Base-by-base conservation (phyloP, 1,140 invertebrate genomes). In the Arion vulgaris region DNA sequence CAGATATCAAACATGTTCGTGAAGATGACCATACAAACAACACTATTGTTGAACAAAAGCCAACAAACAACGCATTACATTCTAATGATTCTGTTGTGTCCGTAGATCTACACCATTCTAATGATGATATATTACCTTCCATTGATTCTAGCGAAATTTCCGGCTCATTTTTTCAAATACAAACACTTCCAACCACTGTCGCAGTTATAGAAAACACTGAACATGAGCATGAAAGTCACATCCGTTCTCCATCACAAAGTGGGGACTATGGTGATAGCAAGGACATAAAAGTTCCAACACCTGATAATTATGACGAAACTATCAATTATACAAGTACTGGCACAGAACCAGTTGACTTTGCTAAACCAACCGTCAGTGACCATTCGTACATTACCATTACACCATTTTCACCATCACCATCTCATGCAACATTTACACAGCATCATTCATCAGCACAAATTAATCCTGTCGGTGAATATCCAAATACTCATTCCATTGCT, bases 281-380 rank as follows among this genome's bases (percentile, higher is more conserved):
- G 51, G 23, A 15, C 28, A 11, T 2, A 11, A 66, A n/a, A 23
- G 7, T 32, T 13, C 15, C 51, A 57, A n/a, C n/a, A 32, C 28
- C 62, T 7, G 62, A 7, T 66, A 11, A 45, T 45, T 7, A 28
- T 32, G 62, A 66, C n/a, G 32, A 32, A 4, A 23, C 15, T 26
- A 19, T 57, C 2, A 9, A 2, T 34, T 66, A 7, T 66, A 66
- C 28, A 66, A 66, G 17, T 5, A 66, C n/a, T 7, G 4, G n/a
- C 62, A 66, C 28, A 66, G n/a, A 66, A 66, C 62, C 62, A 66
- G 62, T 66, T 66, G n/a, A 66, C 62, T 32, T 66, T 57, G 53
- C 23, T 32, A 34, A 34, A 32, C 62, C 28, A 5, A 28, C 62
- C 53, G 23, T 57, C 53, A 66, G 62, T 66, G 51, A 57, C 17